Base-by-base conservation (phyloP, 2,888 invertebrate species). In the Sesia bembeciformis region DNA sequence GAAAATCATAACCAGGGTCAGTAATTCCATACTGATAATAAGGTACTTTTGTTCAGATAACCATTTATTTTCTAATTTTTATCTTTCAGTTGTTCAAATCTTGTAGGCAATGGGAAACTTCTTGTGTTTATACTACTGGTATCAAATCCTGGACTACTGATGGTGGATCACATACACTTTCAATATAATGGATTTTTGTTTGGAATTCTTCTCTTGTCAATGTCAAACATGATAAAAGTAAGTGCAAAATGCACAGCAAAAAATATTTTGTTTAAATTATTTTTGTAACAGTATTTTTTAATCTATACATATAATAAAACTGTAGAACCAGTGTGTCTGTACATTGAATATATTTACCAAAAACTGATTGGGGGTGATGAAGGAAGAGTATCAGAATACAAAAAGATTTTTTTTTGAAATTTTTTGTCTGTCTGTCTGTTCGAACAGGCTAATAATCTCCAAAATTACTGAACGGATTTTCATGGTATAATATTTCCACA, bases 151-250 rank as follows among this genome's bases (percentile, higher is more conserved):
- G 98, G 98, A 3, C 89, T 99, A 4, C 76, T 98, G 4, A 92
- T 98, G 81, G 94, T 99, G 6, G 99, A 99, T 83, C 98, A 99
- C 73, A 95, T 99, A 70, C 99, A 99, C 85, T 99, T 99, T 76
- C 99, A 99, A 79, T 99, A 99, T 76, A 99, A 99, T 91, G 98
- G 99, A 49, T 94, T 99, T 69, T 88, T 99, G 58, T 96, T 95
- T 88, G 98, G 98, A 39, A 91, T 98, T 57, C 81, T 98, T 39
- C 74, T 98, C 40, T 76, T 95, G 51, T 97, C 97, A 38, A 92
- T 97, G 60, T 93, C 94, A 4, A 91, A 92, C 64, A 92, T 96
- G 67, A 90, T 94, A 56, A 90, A 91, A 81, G 93, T 91, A 75
- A 80, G 78, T 74, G 4, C 42, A 43, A 38, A 41, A 49, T 38